These are phyloP conservation scores for Nerophis ophidion DNA, from an alignment of 2,113 vertebrate species.

Conservation along the genomic window DNA sequence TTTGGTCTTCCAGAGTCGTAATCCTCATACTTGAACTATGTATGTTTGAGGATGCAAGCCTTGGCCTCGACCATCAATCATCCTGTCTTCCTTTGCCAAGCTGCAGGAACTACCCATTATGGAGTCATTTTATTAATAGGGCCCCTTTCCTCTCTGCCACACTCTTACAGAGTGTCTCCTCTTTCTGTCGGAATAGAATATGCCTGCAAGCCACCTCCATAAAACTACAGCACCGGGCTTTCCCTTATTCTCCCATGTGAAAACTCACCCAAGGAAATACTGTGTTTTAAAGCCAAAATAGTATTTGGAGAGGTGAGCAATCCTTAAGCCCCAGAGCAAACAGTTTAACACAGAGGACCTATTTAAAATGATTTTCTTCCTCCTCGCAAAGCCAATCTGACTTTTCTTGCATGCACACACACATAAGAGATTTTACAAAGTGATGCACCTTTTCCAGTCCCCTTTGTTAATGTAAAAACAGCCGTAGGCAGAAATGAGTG, in stretches of 20 bases:
- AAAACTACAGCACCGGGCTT: slow-evolving; percentile 55
- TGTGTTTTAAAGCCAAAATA: slow-evolving; percentile 69
- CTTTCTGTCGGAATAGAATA: slow-evolving; percentile 69
- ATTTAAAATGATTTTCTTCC: slow-evolving; percentile 68
- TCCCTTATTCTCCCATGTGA: slow-evolving; percentile 58
- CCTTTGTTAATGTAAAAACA: slow-evolving; percentile 49
- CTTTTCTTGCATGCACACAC: slow-evolving; percentile 36
- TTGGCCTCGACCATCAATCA: slow-evolving; percentile 65
- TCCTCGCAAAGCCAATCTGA: slow-evolving; percentile 58
- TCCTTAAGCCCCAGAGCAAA: slow-evolving; percentile 67
- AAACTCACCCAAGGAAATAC: slow-evolving; percentile 63
- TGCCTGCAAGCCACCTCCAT: slow-evolving; percentile 67
- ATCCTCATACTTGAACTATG: slow-evolving; percentile 56
- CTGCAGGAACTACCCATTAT: slow-evolving; percentile 65
- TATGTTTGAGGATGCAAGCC: slow-evolving; percentile 58
- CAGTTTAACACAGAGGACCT: slow-evolving; percentile 71
- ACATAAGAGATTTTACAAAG: slow-evolving; percentile 34
- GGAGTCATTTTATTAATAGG: slow-evolving; percentile 72
- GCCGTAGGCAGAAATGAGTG: slow-evolving; percentile 32
- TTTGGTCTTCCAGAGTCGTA: slow-evolving; percentile 47
- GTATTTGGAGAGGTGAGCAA: slow-evolving; percentile 71
- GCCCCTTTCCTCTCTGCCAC: slow-evolving; percentile 61
- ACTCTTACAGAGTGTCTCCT: slow-evolving; percentile 61
- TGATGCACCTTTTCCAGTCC: slow-evolving; percentile 15
- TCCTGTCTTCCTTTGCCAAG: slow-evolving; percentile 63